phyloP scores from a whole-genome alignment of 2,113 vertebrate species.

The Pseudonaja textilis region DNA sequence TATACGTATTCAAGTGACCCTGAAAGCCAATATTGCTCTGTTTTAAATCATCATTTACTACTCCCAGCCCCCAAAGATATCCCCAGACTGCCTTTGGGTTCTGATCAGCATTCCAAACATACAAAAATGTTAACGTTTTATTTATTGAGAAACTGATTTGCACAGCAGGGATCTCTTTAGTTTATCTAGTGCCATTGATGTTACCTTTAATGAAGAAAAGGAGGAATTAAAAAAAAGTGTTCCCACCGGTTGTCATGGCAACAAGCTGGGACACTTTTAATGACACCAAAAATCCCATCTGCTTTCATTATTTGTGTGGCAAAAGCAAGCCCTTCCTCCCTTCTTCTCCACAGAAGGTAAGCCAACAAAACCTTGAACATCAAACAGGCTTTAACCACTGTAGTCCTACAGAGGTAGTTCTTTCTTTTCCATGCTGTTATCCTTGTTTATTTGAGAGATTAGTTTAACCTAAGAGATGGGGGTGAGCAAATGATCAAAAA shows the following conservation, averaged over 20 bases:
- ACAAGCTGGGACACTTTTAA: constrained; percentile 60
- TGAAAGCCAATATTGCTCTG: constrained; percentile 12
- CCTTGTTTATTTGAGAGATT: neutral
- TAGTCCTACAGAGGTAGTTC: too few species aligned
- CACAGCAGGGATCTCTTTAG: constrained; percentile 60
- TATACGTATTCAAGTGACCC: constrained; percentile 10
- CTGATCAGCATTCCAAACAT: constrained; percentile 59
- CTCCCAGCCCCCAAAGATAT: constrained; percentile 45
- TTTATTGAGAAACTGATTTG: constrained; percentile 63
- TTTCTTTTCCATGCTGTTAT: neutral
- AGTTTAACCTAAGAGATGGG: neutral
- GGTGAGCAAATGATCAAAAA: neutral
- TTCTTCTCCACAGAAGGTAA: constrained; percentile 11
- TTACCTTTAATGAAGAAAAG: constrained; percentile 69
- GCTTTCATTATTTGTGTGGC: constrained; percentile 62
- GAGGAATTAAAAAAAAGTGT: constrained; percentile 68
- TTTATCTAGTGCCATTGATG: constrained; percentile 56
- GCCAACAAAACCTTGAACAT: neutral
- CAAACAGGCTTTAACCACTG: neutral
- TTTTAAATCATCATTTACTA: neutral
- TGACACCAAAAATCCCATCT: constrained; percentile 62
- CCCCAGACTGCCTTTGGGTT: constrained; percentile 49
- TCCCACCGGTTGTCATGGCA: constrained; percentile 53
- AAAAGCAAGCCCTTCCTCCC: constrained; percentile 55
- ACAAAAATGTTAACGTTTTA: constrained; percentile 56